phyloP scores from a whole-genome alignment of 23 tunicate genomes.

The Aplidium turbinatum region DNA sequence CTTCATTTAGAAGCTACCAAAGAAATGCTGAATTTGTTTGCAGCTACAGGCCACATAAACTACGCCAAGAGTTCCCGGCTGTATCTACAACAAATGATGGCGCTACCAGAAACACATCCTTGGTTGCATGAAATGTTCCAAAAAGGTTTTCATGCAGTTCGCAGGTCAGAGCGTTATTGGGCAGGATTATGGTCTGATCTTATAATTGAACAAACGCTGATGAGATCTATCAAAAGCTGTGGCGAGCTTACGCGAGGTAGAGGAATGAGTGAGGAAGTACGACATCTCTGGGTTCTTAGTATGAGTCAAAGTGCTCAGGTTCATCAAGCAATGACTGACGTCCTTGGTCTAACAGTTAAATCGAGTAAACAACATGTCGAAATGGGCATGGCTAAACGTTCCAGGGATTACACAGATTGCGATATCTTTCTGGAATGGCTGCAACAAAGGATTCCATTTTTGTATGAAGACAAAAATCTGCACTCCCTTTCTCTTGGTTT shows the following conservation, averaged over 20 bases:
- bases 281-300: background rate
- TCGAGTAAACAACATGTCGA: conserved; percentile 22
- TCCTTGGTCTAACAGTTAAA: background rate
- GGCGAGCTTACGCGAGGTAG: conserved; percentile 18
- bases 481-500: conserved; percentile 2
- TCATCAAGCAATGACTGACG: conserved; percentile 14
- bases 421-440: background rate
- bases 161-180: conserved; percentile 9
- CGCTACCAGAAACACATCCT: background rate
- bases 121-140: background rate
- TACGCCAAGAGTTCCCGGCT: conserved; percentile 6
- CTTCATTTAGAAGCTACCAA: background rate
- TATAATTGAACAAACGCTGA: conserved; percentile 14
- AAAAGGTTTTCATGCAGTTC: conserved; percentile 1
- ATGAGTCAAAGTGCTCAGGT: no score
- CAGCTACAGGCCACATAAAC: conserved; percentile 11
- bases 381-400: background rate
- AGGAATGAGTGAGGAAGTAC: conserved; percentile 10
- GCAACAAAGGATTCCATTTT: background rate
- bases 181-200: conserved; percentile 17
- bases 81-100: background rate
- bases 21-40: conserved; percentile 11
- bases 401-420: background rate
- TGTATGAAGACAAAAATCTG: background rate
- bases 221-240: conserved; percentile 1